Percentiles rank a stretch among this genome's conserved stretches.
Conservation (phyloP, 2,113 vertebrate genomes). For the Festucalex cinctus region DNA sequence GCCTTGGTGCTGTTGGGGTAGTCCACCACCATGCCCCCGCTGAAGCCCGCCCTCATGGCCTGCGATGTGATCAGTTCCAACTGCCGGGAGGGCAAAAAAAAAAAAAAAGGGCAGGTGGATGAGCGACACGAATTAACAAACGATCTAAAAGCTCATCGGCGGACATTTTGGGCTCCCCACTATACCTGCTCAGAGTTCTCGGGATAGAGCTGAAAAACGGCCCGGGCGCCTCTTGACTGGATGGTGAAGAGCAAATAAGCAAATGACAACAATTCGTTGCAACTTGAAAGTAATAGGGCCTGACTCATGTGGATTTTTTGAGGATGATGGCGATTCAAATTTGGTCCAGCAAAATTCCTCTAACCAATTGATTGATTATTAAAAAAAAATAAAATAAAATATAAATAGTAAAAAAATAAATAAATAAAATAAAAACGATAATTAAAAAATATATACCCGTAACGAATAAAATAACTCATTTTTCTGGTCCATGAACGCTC, state of each 20-base stretch:
- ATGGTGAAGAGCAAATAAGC: conserved; percentile 17
- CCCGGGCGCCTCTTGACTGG: conserved; percentile 84
- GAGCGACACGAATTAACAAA: not conserved
- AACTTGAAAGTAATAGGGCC: no score
- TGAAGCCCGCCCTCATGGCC: conserved; percentile 92
- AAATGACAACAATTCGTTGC: not conserved
- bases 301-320: no score
- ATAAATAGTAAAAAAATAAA: no score
- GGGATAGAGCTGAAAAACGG: conserved; percentile 91
- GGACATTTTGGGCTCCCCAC: not conserved
- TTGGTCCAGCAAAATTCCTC: no score
- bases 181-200: conserved; percentile 94
- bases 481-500: no score
- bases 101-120: not conserved
- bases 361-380: no score
- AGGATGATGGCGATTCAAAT: no score
- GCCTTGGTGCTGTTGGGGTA: conserved; percentile 95
- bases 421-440: no score
- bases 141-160: not conserved
- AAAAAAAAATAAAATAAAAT: no score
- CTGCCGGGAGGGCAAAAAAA: conserved; percentile 56
- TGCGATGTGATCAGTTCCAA: conserved; percentile 90
- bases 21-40: conserved; percentile 94
- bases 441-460: no score
- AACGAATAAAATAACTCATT: no score